phyloP scores from a whole-genome alignment of 2,888 invertebrate species.

The Lathronympha strigana region DNA sequence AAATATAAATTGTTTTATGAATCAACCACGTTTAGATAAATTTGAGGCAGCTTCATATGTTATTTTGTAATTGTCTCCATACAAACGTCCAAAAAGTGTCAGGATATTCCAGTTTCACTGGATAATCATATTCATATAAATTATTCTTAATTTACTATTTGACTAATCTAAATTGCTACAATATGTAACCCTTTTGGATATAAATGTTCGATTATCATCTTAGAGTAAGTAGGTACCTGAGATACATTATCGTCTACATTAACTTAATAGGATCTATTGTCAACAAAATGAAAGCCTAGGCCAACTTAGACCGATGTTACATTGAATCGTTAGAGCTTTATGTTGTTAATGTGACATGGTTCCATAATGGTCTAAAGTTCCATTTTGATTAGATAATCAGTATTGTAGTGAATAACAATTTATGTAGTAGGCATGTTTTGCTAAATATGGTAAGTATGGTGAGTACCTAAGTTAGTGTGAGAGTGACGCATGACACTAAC shows the following conservation, averaged over 20 bases:
- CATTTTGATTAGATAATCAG: too few relatives aligned
- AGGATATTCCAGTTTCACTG: conserved; percentile 27
- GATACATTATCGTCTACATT: not conserved
- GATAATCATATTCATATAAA: conserved; percentile 13
- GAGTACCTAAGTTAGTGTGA: too few relatives aligned
- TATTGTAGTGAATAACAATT: too few relatives aligned
- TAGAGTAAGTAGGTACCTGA: not conserved
- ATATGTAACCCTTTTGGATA: conserved; percentile 19
- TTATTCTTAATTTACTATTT: conserved; percentile 39
- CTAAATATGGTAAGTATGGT: too few relatives aligned
- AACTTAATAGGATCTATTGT: too few relatives aligned
- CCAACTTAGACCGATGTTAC: too few relatives aligned
- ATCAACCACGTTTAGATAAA: conserved; percentile 5
- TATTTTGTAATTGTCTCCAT: conserved; percentile 14
- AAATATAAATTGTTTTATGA: not conserved
- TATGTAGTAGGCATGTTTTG: too few relatives aligned
- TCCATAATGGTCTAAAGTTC: not conserved
- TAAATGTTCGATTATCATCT: not conserved
- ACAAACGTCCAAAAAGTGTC: conserved; percentile 22
- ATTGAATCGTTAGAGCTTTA: not conserved
- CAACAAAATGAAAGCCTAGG: too few relatives aligned
- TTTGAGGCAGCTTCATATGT: not conserved
- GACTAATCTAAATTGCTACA: conserved; percentile 11
- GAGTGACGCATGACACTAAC: too few relatives aligned
- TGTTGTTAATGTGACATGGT: conserved; percentile 2